Conservation (phyloP, 2,797 vertebrate species). For the Alauda arvensis region DNA sequence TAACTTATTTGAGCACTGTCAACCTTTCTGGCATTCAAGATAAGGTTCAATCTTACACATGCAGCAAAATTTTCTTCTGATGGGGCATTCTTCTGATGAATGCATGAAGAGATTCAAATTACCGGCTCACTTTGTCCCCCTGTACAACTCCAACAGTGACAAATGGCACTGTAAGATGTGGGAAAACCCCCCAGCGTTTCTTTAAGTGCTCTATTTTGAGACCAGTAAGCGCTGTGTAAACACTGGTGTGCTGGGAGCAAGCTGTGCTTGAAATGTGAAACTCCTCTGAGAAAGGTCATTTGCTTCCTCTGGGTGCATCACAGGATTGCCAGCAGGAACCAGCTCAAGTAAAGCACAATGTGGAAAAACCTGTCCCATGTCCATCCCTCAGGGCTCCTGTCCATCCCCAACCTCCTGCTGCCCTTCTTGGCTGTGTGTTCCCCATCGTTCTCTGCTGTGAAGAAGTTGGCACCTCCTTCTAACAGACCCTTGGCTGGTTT, state of each 20-base stretch:
- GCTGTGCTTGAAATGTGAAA: conserved; percentile 12
- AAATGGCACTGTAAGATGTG: neutral
- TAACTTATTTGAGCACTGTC: neutral
- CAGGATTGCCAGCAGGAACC: neutral
- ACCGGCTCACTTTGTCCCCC: neutral
- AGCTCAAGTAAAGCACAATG: neutral
- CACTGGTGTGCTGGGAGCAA: neutral
- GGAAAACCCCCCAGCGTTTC: neutral
- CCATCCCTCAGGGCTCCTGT: neutral
- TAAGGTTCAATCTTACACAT: neutral
- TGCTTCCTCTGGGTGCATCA: neutral
- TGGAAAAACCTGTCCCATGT: neutral
- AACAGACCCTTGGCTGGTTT: neutral
- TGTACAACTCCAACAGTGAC: neutral
- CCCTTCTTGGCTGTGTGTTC: neutral
- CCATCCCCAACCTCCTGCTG: accelerated
- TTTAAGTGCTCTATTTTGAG: neutral
- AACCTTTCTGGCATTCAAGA: neutral
- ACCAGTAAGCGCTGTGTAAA: neutral
- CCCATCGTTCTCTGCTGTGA: neutral
- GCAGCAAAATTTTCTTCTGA: neutral
- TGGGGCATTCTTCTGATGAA: neutral
- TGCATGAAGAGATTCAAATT: neutral
- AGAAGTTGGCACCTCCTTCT: accelerated
- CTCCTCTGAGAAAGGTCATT: neutral